These are phyloP conservation scores for Brachypodius melanocephalos DNA, from an alignment of 2,113 vertebrate species.

Conservation along the genomic window DNA sequence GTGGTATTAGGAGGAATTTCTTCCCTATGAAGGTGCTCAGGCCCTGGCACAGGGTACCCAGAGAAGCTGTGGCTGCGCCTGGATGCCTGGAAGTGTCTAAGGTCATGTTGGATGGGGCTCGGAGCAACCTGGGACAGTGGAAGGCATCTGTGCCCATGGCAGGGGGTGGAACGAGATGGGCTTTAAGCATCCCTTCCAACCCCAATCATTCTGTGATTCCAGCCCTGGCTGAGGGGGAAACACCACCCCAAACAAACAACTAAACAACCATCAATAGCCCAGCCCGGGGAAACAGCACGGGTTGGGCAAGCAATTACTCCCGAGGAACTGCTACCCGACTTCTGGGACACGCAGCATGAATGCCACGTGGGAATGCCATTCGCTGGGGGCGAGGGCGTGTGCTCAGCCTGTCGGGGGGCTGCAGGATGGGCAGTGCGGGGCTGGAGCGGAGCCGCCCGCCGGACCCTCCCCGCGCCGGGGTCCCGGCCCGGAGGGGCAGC, in stretches of 20 bases:
- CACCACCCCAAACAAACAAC: fast-evolving
- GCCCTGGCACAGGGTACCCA: background rate
- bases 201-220: background rate
- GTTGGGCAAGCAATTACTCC: background rate
- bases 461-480: background rate
- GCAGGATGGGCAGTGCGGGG: background rate
- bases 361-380: fast-evolving
- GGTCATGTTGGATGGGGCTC: fast-evolving
- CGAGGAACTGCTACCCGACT: fast-evolving
- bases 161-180: fast-evolving
- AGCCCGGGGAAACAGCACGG: fast-evolving
- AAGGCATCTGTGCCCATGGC: background rate
- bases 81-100: background rate
- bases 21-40: fast-evolving
- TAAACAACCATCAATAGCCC: background rate
- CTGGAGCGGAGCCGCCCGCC: background rate
- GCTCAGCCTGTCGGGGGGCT: fast-evolving
- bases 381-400: fast-evolving
- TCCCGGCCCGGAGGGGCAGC: background rate
- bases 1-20: background rate
- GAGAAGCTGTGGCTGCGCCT: background rate
- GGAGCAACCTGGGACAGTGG: background rate
- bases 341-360: fast-evolving
- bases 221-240: background rate
- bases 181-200: background rate